A percentile compares a stretch with the other conserved stretches of the same genome.
Conservation (phyloP, 53 echinoderm and acorn worm species). For the Temnopleurus reevesii region DNA sequence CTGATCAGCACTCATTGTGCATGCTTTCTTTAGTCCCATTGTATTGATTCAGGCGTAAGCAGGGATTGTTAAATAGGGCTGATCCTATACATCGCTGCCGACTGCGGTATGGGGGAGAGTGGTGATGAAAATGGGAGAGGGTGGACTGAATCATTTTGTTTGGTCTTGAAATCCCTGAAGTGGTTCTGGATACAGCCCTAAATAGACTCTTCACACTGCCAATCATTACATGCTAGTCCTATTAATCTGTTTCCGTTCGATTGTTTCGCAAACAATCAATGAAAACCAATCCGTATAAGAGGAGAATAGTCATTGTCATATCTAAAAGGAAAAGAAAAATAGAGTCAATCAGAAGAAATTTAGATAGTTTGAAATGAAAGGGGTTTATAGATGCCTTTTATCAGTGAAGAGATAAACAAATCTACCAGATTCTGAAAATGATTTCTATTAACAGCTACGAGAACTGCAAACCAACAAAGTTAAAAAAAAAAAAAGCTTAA, state of each 20-base stretch:
- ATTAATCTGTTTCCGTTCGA: neutral
- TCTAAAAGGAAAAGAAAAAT: neutral
- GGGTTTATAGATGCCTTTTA: too few relatives aligned
- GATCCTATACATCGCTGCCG: neutral
- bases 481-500: too few relatives aligned
- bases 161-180: constrained; percentile 29
- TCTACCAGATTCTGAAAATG: too few relatives aligned
- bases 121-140: neutral
- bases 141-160: constrained; percentile 32
- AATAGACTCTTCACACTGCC: constrained; percentile 1
- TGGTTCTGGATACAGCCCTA: neutral
- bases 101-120: neutral
- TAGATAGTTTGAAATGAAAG: neutral
- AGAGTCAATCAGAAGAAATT: neutral
- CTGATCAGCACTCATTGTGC: constrained; percentile 47
- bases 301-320: neutral
- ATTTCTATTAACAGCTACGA: too few relatives aligned
- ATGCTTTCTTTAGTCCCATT: constrained; percentile 29
- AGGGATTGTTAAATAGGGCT: neutral
- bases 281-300: neutral
- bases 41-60: constrained; percentile 2
- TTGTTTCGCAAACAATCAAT: constrained; percentile 47
- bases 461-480: too few relatives aligned
- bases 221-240: neutral
- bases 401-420: too few relatives aligned